Evolutionary conservation across 2,113 vertebrate genomes (phyloP).

Genomic region (Callionymus lyra): DNA sequence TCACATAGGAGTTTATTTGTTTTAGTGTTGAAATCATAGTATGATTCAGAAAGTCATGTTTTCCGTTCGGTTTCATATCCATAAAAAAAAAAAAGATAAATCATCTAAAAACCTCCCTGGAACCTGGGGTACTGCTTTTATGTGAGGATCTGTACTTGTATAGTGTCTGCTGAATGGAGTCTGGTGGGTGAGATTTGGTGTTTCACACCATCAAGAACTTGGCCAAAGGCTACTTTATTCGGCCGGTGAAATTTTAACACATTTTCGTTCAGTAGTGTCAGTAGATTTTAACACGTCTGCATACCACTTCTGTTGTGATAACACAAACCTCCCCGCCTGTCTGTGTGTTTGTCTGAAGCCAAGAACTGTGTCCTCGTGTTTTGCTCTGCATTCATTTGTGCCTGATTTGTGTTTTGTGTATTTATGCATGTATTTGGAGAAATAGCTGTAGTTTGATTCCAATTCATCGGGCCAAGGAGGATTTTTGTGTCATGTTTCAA

Average conservation of each 20-base stretch:
- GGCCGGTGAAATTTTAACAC: constrained; percentile 40
- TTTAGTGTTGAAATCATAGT: too few relatives aligned
- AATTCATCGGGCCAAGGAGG: constrained; percentile 24
- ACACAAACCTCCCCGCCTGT: constrained; percentile 11
- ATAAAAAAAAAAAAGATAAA: too few relatives aligned
- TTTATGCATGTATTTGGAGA: constrained; percentile 10
- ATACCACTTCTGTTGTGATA: constrained; percentile 7
- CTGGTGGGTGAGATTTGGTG: constrained; percentile 21
- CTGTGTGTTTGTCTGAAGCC: constrained; percentile 3
- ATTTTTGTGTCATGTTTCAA: constrained; percentile 30
- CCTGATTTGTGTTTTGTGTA: constrained; percentile 5
- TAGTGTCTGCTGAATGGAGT: too few relatives aligned
- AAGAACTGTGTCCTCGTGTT: background rate
- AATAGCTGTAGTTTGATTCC: constrained; percentile 14
- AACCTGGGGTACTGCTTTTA: too few relatives aligned
- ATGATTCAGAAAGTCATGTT: too few relatives aligned
- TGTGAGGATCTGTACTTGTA: too few relatives aligned
- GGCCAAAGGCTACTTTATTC: constrained; percentile 38
- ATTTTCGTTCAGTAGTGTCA: constrained; percentile 35
- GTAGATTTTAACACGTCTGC: constrained; percentile 31
- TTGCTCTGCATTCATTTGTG: background rate
- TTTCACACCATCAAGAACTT: constrained; percentile 21
- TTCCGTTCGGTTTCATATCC: too few relatives aligned
- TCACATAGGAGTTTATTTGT: too few relatives aligned
- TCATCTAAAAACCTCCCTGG: too few relatives aligned